phyloP scores from a whole-genome alignment of 2,113 vertebrate species.

The Serilophus lunatus region DNA sequence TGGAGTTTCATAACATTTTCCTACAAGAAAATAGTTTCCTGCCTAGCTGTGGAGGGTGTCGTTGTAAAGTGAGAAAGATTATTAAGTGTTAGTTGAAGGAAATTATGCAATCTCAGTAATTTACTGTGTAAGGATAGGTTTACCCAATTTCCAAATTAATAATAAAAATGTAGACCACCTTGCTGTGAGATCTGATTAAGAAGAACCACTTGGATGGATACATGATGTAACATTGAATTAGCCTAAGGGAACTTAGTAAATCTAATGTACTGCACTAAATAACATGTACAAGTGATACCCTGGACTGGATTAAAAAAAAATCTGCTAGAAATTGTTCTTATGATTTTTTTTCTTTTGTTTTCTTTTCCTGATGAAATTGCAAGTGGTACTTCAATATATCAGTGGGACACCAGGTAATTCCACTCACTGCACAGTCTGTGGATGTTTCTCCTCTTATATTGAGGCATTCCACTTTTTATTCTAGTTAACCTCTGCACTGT shows the following conservation, averaged over 20 bases:
- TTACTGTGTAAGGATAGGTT: neutral
- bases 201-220: neutral
- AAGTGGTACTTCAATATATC: neutral
- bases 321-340: neutral
- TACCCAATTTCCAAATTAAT: neutral
- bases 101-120: neutral
- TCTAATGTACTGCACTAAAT: neutral
- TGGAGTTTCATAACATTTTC: neutral
- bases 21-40: neutral
- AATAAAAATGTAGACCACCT: neutral
- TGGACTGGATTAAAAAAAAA: neutral
- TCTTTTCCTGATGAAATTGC: neutral
- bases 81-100: neutral
- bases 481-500: neutral
- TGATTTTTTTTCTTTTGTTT: neutral
- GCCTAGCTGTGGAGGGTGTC: neutral
- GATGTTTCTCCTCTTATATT: neutral
- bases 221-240: neutral
- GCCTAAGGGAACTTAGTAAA: neutral
- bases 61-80: neutral
- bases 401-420: neutral
- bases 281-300: neutral
- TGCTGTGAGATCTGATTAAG: neutral
- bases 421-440: neutral
- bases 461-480: neutral